These are phyloP conservation scores for Lanistes nyassanus DNA, from an alignment of 1,140 invertebrate species.

Conservation along the genomic window DNA sequence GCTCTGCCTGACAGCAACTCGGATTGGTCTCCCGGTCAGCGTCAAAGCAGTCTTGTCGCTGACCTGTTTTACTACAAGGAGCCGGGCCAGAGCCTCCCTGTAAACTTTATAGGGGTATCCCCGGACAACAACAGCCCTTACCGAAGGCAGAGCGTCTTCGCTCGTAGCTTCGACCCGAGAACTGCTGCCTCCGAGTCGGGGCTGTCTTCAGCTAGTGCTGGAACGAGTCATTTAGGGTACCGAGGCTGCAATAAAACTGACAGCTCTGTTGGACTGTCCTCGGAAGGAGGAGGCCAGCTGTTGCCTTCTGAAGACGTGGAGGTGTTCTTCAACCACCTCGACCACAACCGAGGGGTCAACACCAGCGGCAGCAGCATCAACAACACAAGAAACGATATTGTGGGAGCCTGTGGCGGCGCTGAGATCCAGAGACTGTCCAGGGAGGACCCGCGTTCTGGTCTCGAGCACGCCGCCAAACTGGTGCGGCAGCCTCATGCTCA, in stretches of 20 bases:
- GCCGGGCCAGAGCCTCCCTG: background rate
- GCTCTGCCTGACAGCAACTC: background rate
- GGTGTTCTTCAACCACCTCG: conserved; percentile 56
- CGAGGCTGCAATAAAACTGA: conserved; percentile 5
- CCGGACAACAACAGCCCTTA: background rate
- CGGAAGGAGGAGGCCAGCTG: conserved; percentile 40
- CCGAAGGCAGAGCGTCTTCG: background rate
- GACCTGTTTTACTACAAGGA: background rate
- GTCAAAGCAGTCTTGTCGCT: background rate
- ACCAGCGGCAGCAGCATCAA: background rate
- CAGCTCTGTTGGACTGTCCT: conserved; percentile 21
- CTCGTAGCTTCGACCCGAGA: background rate
- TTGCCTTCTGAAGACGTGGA: conserved; percentile 59
- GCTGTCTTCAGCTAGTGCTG: background rate
- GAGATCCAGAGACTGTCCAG: background rate
- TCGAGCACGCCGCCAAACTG: background rate
- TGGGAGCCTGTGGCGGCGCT: background rate
- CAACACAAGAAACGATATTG: background rate
- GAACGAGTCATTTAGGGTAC: background rate
- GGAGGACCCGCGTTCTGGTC: background rate
- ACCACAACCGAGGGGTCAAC: conserved; percentile 28
- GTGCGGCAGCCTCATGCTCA: background rate
- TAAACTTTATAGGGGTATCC: background rate
- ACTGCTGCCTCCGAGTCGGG: background rate
- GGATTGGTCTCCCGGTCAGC: background rate